These are phyloP conservation scores for Nipponia nippon DNA, from an alignment of 2,113 vertebrate species.

Conservation along the genomic window DNA sequence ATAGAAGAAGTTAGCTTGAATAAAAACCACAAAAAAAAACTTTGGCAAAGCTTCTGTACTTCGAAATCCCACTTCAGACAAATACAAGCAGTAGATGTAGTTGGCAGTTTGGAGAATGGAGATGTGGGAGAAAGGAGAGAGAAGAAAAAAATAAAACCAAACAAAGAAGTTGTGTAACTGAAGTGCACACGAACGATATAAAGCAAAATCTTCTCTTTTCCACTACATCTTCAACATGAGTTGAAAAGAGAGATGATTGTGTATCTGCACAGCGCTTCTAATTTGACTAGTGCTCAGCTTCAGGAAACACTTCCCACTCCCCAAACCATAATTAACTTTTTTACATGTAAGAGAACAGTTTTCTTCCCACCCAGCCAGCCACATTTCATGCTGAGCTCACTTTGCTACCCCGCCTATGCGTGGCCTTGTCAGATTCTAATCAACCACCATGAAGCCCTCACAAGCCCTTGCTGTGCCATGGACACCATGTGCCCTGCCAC, in stretches of 20 bases:
- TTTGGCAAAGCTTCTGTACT: not conserved
- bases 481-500: accelerated
- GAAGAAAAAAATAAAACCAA: not conserved
- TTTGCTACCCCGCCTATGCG: not conserved
- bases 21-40: not conserved
- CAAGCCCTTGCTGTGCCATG: not conserved
- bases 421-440: no score
- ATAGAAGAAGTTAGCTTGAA: not conserved
- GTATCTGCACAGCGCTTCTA: not conserved
- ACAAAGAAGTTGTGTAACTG: not conserved
- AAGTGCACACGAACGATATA: not conserved
- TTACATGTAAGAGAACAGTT: not conserved
- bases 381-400: not conserved
- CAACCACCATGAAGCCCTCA: accelerated
- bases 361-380: not conserved
- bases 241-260: not conserved
- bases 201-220: not conserved
- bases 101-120: not conserved
- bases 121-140: not conserved
- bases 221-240: not conserved
- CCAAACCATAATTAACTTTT: not conserved
- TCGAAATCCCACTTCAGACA: not conserved
- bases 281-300: not conserved
- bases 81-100: not conserved
- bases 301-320: not conserved